phyloP scores from a whole-genome alignment of 2,888 invertebrate species.

The Athetis lepigone region DNA sequence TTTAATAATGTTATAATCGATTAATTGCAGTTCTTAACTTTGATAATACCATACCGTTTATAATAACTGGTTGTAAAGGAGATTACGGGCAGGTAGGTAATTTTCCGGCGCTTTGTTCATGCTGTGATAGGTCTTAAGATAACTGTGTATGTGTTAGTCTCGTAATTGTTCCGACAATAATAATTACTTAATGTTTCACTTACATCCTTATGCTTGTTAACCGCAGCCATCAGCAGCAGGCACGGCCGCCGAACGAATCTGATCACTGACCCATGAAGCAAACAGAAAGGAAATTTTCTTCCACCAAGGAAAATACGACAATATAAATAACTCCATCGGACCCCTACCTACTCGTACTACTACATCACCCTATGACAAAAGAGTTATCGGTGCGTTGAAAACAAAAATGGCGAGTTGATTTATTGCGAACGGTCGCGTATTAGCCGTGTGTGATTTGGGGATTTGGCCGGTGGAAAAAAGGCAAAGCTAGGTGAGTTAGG shows the following conservation, averaged over 20 bases:
- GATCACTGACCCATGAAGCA: conserved; percentile 90
- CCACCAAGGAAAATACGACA: conserved; percentile 88
- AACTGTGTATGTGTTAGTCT: conserved; percentile 14
- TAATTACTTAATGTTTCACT: conserved; percentile 58
- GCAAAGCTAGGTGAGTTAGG: conserved; percentile 68
- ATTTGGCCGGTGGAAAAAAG: conserved; percentile 64
- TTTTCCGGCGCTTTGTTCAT: conserved; percentile 52
- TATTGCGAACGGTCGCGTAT: conserved; percentile 80
- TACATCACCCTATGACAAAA: conserved; percentile 91
- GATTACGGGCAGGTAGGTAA: conserved; percentile 52
- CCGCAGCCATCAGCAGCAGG: conserved; percentile 69
- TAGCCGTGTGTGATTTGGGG: conserved; percentile 79
- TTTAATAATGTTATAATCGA: conserved; percentile 55
- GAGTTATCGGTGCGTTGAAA: conserved; percentile 91
- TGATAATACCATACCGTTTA: conserved; percentile 50
- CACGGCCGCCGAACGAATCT: conserved; percentile 83
- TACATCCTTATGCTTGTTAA: conserved; percentile 61
- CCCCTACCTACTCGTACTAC: conserved; percentile 85
- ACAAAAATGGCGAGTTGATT: conserved; percentile 90
- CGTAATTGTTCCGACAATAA: conserved; percentile 38
- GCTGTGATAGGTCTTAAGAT: conserved; percentile 49
- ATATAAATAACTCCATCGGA: conserved; percentile 90
- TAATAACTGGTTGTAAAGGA: conserved; percentile 56
- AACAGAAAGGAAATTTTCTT: conserved; percentile 90
- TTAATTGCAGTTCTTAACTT: conserved; percentile 60